Conservation (phyloP, 2,888 invertebrate genomes). For the Athetis lepigone region DNA sequence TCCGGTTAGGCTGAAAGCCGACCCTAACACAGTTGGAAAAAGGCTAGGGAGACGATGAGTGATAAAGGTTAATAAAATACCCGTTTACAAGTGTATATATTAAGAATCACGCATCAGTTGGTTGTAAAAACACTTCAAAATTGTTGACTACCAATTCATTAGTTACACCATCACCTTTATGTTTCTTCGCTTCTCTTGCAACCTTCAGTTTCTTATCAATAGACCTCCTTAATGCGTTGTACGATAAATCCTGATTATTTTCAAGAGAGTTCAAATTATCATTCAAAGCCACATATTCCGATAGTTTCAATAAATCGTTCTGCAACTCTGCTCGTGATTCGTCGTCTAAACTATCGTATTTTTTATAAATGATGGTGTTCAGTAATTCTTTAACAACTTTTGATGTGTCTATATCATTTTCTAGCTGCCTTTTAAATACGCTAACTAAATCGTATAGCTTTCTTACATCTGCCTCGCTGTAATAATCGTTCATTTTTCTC, state of each 20-base stretch:
- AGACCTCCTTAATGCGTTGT: not conserved
- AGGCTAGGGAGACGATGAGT: too few species aligned
- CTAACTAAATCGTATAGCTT: slow-evolving; percentile 16
- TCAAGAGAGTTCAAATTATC: not conserved
- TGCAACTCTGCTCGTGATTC: not conserved
- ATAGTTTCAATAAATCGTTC: not conserved
- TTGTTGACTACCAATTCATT: slow-evolving; percentile 9
- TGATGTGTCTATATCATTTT: not conserved
- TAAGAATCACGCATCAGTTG: too few species aligned
- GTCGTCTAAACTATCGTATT: slow-evolving; percentile 22
- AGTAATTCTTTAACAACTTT: slow-evolving; percentile 19
- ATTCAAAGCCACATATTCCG: not conserved
- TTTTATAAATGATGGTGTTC: slow-evolving; percentile 3
- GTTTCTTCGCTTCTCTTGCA: not conserved
- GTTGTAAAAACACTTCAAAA: slow-evolving; percentile 2
- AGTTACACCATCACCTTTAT: not conserved
- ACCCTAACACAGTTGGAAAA: too few species aligned
- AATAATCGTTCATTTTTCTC: slow-evolving; percentile 27
- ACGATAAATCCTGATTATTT: not conserved
- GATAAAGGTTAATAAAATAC: too few species aligned
- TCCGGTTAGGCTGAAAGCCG: too few species aligned
- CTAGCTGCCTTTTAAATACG: slow-evolving; percentile 19
- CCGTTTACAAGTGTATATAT: too few species aligned
- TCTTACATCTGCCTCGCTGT: not conserved
- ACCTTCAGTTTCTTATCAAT: slow-evolving; percentile 20